phyloP scores from a whole-genome alignment of 2,113 vertebrate genomes.

The Xenopus laevis region DNA sequence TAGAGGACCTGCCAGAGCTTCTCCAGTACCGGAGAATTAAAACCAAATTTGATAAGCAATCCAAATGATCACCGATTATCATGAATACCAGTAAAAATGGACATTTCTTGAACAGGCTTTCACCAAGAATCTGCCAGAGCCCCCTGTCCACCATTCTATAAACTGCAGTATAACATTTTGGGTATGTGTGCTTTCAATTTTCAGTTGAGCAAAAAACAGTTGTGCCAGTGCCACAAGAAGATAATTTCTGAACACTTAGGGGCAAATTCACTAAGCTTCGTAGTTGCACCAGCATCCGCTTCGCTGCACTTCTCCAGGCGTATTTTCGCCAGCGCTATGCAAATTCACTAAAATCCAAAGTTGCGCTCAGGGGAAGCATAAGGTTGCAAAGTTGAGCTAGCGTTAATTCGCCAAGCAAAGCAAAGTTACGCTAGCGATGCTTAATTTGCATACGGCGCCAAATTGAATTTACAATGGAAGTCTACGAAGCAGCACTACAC shows the following conservation, averaged over 20 bases:
- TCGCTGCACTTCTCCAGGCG: no score
- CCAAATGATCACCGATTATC: not conserved
- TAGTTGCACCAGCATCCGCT: no score
- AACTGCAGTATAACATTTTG: not conserved
- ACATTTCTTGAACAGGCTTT: not conserved
- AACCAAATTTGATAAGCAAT: not conserved
- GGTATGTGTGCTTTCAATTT: conserved; percentile 8
- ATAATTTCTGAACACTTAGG: conserved; percentile 35
- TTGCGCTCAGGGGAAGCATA: no score
- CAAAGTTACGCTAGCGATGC: no score
- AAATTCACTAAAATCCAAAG: no score
- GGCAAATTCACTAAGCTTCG: no score
- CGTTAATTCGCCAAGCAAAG: no score
- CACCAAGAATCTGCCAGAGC: not conserved
- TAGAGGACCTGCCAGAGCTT: not conserved
- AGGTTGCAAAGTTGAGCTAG: no score
- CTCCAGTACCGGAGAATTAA: not conserved
- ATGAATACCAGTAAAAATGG: not conserved
- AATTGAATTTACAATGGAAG: no score
- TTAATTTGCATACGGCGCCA: no score
- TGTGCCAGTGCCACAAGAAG: conserved; percentile 26
- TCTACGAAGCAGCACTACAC: no score
- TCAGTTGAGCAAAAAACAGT: conserved; percentile 22
- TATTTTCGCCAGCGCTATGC: no score
- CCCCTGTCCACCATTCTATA: conserved; percentile 8